Base-by-base conservation (phyloP, 2,888 invertebrate species). In the Ophion obscuratus region DNA sequence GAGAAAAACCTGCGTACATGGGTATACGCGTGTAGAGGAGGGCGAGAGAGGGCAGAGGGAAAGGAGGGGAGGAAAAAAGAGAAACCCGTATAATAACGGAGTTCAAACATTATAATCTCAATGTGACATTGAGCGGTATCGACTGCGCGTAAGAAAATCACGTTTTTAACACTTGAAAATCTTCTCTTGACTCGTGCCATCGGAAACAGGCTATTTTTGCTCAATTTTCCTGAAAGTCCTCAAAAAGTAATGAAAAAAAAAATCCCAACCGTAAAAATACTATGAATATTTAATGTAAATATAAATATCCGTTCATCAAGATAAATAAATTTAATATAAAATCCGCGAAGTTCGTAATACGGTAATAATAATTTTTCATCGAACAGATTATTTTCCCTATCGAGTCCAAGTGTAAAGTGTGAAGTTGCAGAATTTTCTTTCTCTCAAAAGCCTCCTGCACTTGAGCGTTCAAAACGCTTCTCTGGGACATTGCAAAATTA, bases 31-130 rank as follows among this genome's bases (percentile, higher is more conserved):
- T 7, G 73, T 74, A 73, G 59, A 53, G 59, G 61, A 9, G 71
- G 40, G 36, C 31, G 31, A 67, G 61, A 70, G 44, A 68, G 73
- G 59, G 73, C 3, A 73, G 80, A 70, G 73, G 66, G 68, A 71
- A 61, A 75, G 70, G 64, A n/a, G 59, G 57, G 70, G 40, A 40
- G 40, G 6, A 75, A 71, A 47, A 57, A 44, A 74, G 74, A 77
- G 76, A 78, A 74, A 75, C 79, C 61, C 44, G 76, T 71, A 71
- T 40, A 79, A 83, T 88, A 87, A 86, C 87, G 86, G 81, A 88
- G 87, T 86, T 81, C 83, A 89, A 89, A 89, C 88, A 85, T 87
- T 89, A 87, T 88, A 90, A 89, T 89, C 89, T 90, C 88, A 89
- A 86, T 87, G 89, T 88, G 89, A 89, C 90, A 89, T 89, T 90